Evolutionary conservation across 2,113 vertebrate species (phyloP).

Genomic region (Thomomys bottae): DNA sequence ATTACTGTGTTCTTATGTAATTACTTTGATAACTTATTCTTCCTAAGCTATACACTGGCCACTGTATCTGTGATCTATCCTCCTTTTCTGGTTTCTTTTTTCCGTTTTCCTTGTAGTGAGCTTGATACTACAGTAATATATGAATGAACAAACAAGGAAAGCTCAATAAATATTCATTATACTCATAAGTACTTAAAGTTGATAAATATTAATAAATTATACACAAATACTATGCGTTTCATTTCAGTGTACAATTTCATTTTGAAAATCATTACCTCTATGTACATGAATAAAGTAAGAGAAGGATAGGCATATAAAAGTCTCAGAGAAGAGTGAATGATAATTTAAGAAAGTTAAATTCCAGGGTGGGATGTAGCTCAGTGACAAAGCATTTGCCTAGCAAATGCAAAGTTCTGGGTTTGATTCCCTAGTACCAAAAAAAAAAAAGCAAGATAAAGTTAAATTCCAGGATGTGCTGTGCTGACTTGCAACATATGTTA

Average conservation of each 20-base stretch:
- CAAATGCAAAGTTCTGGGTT: too few relatives aligned
- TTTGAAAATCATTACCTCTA: constrained; percentile 34
- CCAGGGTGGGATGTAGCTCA: neutral
- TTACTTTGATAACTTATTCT: neutral
- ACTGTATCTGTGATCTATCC: neutral
- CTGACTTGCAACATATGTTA: too few relatives aligned
- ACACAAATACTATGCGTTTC: constrained; percentile 36
- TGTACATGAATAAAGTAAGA: constrained; percentile 29
- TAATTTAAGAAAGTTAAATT: constrained; percentile 39
- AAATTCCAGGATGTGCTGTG: too few relatives aligned
- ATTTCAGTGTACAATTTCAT: constrained; percentile 56
- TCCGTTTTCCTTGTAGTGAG: neutral
- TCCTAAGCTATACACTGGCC: neutral
- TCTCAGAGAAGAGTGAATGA: constrained; percentile 6
- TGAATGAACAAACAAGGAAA: constrained; percentile 3
- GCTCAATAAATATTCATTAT: neutral
- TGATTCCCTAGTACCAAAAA: too few relatives aligned
- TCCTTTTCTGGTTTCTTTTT: neutral
- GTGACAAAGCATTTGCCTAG: too few relatives aligned
- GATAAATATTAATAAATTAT: too few relatives aligned
- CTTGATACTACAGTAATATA: neutral
- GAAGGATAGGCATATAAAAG: neutral
- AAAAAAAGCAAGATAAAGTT: neutral
- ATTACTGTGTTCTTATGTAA: neutral
- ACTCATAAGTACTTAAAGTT: too few relatives aligned